A percentile compares a stretch with the other conserved stretches of the same genome.
phyloP scores from a whole-genome alignment of 1,140 invertebrate species.

The Probaryconus sp. region DNA sequence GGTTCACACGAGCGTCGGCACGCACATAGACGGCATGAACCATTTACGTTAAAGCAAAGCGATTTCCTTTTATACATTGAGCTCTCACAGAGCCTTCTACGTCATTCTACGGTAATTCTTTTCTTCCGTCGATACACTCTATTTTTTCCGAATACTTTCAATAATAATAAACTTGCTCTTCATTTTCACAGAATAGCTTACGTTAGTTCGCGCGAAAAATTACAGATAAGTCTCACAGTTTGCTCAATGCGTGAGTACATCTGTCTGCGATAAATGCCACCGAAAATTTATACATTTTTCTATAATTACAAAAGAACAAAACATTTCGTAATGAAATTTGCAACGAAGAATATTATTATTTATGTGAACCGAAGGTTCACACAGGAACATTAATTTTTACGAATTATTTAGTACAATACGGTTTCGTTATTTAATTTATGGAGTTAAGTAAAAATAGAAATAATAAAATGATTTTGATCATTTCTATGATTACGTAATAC shows the following conservation, averaged over 20 bases:
- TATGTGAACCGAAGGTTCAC: too few species aligned
- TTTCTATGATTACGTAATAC: too few species aligned
- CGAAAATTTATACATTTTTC: too few species aligned
- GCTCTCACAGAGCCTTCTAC: slow-evolving; percentile 67
- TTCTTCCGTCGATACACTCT: slow-evolving; percentile 58
- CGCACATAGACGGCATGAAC: slow-evolving; percentile 63
- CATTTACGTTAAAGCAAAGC: slow-evolving; percentile 72
- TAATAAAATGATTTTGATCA: background rate
- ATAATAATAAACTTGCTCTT: slow-evolving; percentile 48
- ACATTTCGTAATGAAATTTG: too few species aligned
- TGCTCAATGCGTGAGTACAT: background rate
- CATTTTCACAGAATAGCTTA: slow-evolving; percentile 38
- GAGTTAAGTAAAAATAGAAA: background rate
- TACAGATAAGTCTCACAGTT: slow-evolving; percentile 3
- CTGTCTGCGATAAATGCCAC: background rate
- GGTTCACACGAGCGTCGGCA: slow-evolving; percentile 71
- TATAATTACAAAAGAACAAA: too few species aligned
- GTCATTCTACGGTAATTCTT: slow-evolving; percentile 59
- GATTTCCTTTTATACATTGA: slow-evolving; percentile 72
- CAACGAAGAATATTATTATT: too few species aligned
- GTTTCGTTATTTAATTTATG: too few species aligned
- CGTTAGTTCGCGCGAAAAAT: slow-evolving; percentile 29
- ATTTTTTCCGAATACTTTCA: slow-evolving; percentile 60
- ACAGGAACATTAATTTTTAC: too few species aligned
- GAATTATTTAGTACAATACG: too few species aligned